A percentile compares a stretch with the other conserved stretches of the same genome.
Evolutionary conservation across 2,888 invertebrate genomes (phyloP).

Genomic region (Chymomyza procnemis): DNA sequence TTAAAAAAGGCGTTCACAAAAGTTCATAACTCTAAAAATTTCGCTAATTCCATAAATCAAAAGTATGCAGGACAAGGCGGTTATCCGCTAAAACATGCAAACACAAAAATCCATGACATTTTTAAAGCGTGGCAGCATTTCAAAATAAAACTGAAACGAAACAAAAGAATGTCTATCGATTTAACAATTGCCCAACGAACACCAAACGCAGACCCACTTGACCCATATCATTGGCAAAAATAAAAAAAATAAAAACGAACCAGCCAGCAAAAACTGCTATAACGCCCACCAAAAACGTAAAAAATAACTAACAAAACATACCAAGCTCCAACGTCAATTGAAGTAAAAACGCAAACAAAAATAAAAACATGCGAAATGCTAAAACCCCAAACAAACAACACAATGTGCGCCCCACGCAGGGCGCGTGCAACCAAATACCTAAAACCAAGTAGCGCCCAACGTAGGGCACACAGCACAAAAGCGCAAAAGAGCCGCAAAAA

Average conservation of each 20-base stretch:
- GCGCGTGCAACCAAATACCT: slow-evolving; percentile 29
- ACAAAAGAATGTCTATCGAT: slow-evolving; percentile 47
- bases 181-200: slow-evolving; percentile 51
- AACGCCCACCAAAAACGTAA: slow-evolving; percentile 32
- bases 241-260: not conserved
- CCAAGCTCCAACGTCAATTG: not conserved
- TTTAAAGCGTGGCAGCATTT: not conserved
- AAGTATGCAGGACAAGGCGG: not conserved
- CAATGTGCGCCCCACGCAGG: slow-evolving; percentile 21
- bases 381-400: slow-evolving; percentile 26
- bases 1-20: too few relatives aligned
- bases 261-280: not conserved
- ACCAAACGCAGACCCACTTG: slow-evolving; percentile 42
- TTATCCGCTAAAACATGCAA: not conserved
- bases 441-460: slow-evolving; percentile 25
- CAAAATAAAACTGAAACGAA: slow-evolving; percentile 7
- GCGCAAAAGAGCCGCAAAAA: not conserved
- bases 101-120: not conserved
- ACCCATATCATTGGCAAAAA: slow-evolving; percentile 25
- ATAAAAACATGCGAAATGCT: slow-evolving; percentile 34
- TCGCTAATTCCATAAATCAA: not conserved
- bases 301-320: not conserved
- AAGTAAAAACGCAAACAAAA: slow-evolving; percentile 20
- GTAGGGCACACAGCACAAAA: not conserved
- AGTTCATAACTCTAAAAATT: not conserved